Percentiles rank a stretch among this genome's conserved stretches.
These are phyloP conservation scores for Platysteira castanea DNA, from an alignment of 2,113 vertebrate genomes.

Conservation along the genomic window DNA sequence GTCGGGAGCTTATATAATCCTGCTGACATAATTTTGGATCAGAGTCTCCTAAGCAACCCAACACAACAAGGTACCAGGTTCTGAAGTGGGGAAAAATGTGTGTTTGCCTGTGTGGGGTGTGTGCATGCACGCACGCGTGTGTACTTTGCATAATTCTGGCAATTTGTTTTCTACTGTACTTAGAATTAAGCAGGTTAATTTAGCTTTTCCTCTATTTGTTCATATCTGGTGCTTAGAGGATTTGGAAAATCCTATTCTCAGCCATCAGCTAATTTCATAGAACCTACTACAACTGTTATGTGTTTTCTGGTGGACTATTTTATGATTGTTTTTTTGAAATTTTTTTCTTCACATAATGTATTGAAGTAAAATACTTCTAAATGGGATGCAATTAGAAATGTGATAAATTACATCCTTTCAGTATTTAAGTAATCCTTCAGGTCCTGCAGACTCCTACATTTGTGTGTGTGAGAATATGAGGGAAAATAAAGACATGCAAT, in stretches of 20 bases:
- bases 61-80: constrained; percentile 4
- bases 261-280: background rate
- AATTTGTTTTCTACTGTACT: background rate
- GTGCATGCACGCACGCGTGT: rapidly evolving
- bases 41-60: constrained; percentile 11
- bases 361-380: background rate
- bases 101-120: background rate
- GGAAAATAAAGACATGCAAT: background rate
- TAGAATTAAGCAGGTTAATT: constrained; percentile 32
- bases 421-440: background rate
- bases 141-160: background rate
- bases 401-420: background rate
- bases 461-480: background rate
- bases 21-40: constrained; percentile 11
- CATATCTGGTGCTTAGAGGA: constrained; percentile 16
- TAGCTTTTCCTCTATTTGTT: constrained; percentile 19
- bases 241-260: constrained; percentile 45
- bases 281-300: background rate
- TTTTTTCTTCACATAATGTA: background rate
- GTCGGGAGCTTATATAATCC: background rate
- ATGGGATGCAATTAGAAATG: background rate
- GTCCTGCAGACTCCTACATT: background rate
- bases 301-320: background rate
- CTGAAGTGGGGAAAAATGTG: background rate
- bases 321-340: rapidly evolving